Base-by-base conservation (phyloP, 2,113 vertebrate genomes). In the Hippocampus barbouri region DNA sequence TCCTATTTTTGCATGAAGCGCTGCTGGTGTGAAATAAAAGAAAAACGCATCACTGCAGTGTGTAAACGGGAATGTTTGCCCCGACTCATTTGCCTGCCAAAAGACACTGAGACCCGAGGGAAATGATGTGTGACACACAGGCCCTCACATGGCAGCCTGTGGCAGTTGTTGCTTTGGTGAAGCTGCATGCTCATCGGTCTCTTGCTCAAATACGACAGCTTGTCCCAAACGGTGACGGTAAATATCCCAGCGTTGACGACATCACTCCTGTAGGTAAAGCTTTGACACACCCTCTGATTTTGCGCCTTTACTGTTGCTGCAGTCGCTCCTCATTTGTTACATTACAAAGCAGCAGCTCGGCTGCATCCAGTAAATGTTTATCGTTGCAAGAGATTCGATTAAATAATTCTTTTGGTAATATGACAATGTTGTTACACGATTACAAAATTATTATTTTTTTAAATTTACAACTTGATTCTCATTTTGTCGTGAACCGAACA, bases 61-160 rank as follows among this genome's bases (percentile, higher is more conserved):
- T 88, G 83, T 80, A 85, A 85, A 85, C 80, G 76, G 78, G 79
- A 85, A 78, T 75, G 82, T 88, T 81, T 83, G 79, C 78, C 86
- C 80, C 85, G 43, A 86, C 86, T 90, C 84, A 86, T 90, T 90
- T 90, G 83, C 80, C 82, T 87, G 83, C 81, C 89, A 87, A 82
- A 74, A 77, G 81, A 86, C 84, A 79, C 69, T 70, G 84, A 79
- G 81, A 73, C 88, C 69, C 76, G 12, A 76, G 85, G 85, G 87
- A 91, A 91, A 90, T 90, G 87, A 91, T 86, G 83, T 85, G 84
- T 87, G 84, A 82, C 85, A 76, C 78, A 76, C 72, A 69, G 75
- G 83, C 83, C 85, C 85, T 77, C 79, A 87, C 86, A 85, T 56
- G 75, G 77, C 81, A 83, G 80, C 83, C 79, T 72, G 86, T 83